Evolutionary conservation across 1,140 invertebrate genomes (phyloP).

Genomic region (Bombus cullumanus): DNA sequence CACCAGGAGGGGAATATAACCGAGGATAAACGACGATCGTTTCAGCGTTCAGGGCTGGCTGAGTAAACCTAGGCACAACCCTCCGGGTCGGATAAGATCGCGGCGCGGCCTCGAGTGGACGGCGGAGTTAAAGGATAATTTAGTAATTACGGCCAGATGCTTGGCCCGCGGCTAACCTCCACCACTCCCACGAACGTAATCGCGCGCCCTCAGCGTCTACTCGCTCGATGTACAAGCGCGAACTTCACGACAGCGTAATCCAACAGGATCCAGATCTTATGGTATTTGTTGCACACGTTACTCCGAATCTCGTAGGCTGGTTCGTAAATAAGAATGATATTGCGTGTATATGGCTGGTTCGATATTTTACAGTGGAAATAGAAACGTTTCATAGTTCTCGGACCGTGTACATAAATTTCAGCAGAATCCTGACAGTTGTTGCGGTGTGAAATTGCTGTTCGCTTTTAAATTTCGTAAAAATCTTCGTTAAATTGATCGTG

Average conservation of each 20-base stretch:
- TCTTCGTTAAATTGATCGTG: too few species aligned
- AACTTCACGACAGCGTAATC: not conserved
- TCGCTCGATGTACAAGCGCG: not conserved
- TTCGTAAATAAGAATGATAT: too few species aligned
- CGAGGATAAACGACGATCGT: conserved; percentile 66
- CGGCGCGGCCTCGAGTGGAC: conserved; percentile 65
- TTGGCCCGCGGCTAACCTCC: conserved; percentile 59
- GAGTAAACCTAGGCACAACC: conserved; percentile 68
- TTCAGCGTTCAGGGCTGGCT: conserved; percentile 44
- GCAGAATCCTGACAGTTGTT: too few species aligned
- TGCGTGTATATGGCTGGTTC: too few species aligned
- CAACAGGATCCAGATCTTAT: not conserved
- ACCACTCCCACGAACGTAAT: conserved; percentile 61
- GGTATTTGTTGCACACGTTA: not conserved
- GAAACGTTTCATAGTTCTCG: too few species aligned
- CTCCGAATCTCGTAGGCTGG: too few species aligned
- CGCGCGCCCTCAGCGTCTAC: conserved; percentile 9
- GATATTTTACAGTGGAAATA: too few species aligned
- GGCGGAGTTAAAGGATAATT: conserved; percentile 70
- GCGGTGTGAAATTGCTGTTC: too few species aligned
- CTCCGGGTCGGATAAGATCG: conserved; percentile 66
- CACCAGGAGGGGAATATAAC: conserved; percentile 21
- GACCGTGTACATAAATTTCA: too few species aligned
- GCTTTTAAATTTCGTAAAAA: too few species aligned
- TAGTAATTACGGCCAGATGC: conserved; percentile 71